These are phyloP conservation scores for Knipowitschia caucasica DNA, from an alignment of 2,797 vertebrate species.

Conservation along the genomic window DNA sequence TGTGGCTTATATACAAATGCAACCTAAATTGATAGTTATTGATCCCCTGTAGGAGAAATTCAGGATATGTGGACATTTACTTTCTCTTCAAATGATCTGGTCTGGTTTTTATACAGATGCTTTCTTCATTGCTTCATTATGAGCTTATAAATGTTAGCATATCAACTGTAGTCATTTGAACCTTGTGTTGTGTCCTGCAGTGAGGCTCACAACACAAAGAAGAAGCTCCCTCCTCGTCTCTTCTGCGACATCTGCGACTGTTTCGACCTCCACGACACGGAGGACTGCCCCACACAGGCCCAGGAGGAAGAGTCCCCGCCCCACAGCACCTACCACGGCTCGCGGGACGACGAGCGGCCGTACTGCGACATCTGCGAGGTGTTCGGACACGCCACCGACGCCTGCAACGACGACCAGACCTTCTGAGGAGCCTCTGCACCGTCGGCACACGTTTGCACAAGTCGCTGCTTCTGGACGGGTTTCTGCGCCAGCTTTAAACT, in stretches of 20 bases:
- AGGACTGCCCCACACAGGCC: constrained; percentile 93
- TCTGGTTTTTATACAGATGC: too few species aligned
- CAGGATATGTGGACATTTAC: too few species aligned
- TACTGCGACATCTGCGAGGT: constrained; percentile 96
- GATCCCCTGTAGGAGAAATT: too few species aligned
- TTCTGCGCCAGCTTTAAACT: constrained; percentile 47
- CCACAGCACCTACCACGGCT: constrained; percentile 91
- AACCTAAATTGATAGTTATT: too few species aligned
- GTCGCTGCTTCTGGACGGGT: constrained; percentile 45
- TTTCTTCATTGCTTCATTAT: too few species aligned
- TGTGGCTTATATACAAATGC: too few species aligned
- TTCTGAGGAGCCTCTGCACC: constrained; percentile 76
- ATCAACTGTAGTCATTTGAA: too few species aligned
- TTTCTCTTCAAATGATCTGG: too few species aligned
- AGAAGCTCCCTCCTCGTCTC: constrained; percentile 86
- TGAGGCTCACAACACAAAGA: constrained; percentile 77
- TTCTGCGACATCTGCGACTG: constrained; percentile 99
- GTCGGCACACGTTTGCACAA: constrained; percentile 59
- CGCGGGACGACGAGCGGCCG: constrained; percentile 83
- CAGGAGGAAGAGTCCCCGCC: constrained; percentile 88
- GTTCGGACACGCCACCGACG: constrained; percentile 92
- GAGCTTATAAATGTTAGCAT: too few species aligned
- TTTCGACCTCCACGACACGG: constrained; percentile 95
- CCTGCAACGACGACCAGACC: constrained; percentile 95
- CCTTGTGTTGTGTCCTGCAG: constrained; percentile 30